Percentiles rank a stretch among this genome's conserved stretches.
Conservation (phyloP, 2,888 invertebrate species). For the Cinara cedri region DNA sequence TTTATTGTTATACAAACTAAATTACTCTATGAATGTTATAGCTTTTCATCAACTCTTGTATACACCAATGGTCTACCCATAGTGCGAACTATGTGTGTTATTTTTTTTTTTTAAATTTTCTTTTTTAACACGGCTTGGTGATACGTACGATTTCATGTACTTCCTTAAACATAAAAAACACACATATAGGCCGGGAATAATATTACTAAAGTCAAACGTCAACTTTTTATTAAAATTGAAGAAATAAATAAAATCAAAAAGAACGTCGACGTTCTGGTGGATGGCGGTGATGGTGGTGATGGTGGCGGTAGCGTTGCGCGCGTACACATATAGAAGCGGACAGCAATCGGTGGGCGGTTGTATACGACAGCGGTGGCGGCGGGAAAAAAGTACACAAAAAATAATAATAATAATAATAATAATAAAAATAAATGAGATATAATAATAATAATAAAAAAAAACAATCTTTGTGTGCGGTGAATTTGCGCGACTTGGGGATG, state of each 20-base stretch:
- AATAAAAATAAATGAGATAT: constrained; percentile 49
- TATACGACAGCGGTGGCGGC: background rate
- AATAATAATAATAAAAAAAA: constrained; percentile 26
- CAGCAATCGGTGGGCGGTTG: too few species aligned
- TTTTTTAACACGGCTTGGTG: too few species aligned
- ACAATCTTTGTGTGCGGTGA: constrained; percentile 24
- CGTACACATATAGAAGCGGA: too few species aligned
- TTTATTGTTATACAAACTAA: too few species aligned
- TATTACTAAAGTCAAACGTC: constrained; percentile 31
- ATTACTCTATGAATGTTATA: too few species aligned
- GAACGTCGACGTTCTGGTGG: background rate
- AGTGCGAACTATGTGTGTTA: too few species aligned
- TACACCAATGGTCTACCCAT: too few species aligned
- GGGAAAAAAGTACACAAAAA: constrained; percentile 14
- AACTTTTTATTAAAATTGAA: constrained; percentile 4
- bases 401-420: constrained; percentile 25
- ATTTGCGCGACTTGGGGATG: background rate
- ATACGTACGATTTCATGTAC: background rate
- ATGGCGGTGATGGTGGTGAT: too few species aligned
- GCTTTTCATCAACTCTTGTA: too few species aligned
- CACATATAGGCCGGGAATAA: background rate
- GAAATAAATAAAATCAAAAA: constrained; percentile 35
- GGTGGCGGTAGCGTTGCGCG: background rate
- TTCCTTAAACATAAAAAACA: background rate
- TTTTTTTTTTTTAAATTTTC: too few species aligned